Base-by-base conservation (phyloP, 23 tunicate species). In the Oikopleura vanhoeffeni region DNA sequence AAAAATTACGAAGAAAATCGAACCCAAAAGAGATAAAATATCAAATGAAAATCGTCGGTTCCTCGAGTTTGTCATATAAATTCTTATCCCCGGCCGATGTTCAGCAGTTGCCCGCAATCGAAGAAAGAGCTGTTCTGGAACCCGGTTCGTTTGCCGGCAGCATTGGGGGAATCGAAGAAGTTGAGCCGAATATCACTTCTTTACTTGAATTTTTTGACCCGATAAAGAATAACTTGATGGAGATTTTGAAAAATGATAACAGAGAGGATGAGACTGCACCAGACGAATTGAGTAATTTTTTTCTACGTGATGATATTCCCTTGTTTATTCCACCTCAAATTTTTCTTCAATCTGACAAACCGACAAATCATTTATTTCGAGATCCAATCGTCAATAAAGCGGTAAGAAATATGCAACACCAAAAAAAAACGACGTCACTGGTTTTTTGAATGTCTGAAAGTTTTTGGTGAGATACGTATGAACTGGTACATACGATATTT, bases 1-100 rank as follows among this genome's bases (percentile, higher is more conserved):
- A 71, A 71, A 71, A 71, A 32, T 30, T 71, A 32, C 27, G 79
- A 24, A 28, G 79, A 18, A 71, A 71, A 30, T 13, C 27, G 35
- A 30, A 71, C 79, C 79, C 79, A 30, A 71, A 32, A 24, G 35
- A 71, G 38, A 71, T 30, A 4, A 71, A 71, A 71, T 13, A 13
- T 18, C 79, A 38, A 30, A 71, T 71, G 79, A 71, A 71, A 71
- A 71, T 71, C 34, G 34, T 71, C 38, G 79, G 79, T 4, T 71
- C 34, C 2, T 71, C 79, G 3, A 71, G 79, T 38, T 2, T 71
- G 4, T 18, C 79, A 13, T 71, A 71, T 38, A 71, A 71, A 30
- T 71, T 71, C 38, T 2, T 2, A 4, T 18, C 79, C 36, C 79
- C 79, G 79, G 79, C 79, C 36, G 79, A 71, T 71, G 27, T 33